Base-by-base conservation (phyloP, 2,113 vertebrate genomes). In the Helogale parvula region DNA sequence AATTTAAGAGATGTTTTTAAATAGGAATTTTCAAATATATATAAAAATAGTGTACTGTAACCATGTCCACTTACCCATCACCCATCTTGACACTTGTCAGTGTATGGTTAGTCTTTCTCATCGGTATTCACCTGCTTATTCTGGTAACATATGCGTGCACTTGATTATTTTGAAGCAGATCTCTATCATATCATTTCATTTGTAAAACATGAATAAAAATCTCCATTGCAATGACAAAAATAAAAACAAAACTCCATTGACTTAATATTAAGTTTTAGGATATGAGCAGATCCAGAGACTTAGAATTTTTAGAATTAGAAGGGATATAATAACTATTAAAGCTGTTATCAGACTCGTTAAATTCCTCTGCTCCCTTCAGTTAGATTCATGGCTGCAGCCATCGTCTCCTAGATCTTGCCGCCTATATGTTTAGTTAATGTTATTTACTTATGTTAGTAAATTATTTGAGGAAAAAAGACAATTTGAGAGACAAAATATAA, bases 131-230 rank as follows among this genome's bases (percentile, higher is more conserved):
- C 33, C 45, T 15, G 74, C 25, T 63, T 83, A 11, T 25, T 88
- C 50, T 6, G 2, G 69, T 25, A 82, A 65, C 7, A 16, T 27
- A 11, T 31, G 6, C 60, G 47, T 72, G 45, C 9, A 45, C 50
- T 52, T 41, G 38, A 81, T 86, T 93, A 65, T 72, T 93, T 90
- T 68, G 35, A 83, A 94, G 54, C 35, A 83, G 35, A 97, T 94
- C 21, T 25, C 52, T 84, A 10, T 17, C 12, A n/a, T 50, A 35
- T 72, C 87, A 52, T 68, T 87, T 90, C 65, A 38, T 52, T 7
- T 82, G 7, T 83, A 60, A 85, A 87, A 83, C 21, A 66, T 88
- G 4, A 54, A 6, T 60, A 91, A 76, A 97, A 93, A 63, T 11
- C 25, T n/a, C 47, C 52, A 74, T 79, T 81, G 63, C 65, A 88